Conservation (phyloP, 1,140 invertebrate genomes). For the Xylocopa sonorina region DNA sequence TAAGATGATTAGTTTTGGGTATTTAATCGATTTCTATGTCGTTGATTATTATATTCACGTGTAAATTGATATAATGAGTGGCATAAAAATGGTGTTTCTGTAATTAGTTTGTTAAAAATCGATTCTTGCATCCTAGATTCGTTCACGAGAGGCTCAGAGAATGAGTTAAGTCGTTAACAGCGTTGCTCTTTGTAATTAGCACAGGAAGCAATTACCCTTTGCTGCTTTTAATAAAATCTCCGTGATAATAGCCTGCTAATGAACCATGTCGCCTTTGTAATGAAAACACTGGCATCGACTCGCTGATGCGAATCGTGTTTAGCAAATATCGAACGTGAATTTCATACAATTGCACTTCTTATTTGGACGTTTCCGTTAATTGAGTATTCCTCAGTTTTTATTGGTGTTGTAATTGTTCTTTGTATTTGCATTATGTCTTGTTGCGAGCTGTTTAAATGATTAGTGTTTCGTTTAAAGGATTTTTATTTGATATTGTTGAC, state of each 20-base stretch:
- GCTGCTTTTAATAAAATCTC: conserved; percentile 41
- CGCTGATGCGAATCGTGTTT: not conserved
- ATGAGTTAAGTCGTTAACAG: conserved; percentile 38
- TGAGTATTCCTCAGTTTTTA: no score
- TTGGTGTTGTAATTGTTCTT: no score
- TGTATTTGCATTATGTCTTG: no score
- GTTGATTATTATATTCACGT: no score
- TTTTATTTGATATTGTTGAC: no score
- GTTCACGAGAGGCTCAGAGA: not conserved
- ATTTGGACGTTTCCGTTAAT: no score
- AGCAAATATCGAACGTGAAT: not conserved
- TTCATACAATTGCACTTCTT: no score
- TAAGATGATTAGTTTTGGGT: no score
- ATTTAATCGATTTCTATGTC: no score
- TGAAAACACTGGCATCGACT: conserved; percentile 12
- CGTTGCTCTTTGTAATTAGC: conserved; percentile 37
- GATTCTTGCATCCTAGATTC: not conserved
- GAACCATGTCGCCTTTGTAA: conserved; percentile 15
- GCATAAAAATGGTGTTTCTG: conserved; percentile 20
- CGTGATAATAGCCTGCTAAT: conserved; percentile 27
- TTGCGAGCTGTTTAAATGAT: no score
- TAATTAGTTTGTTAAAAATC: conserved; percentile 20
- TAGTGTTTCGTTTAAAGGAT: no score
- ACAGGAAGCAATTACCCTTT: conserved; percentile 26
- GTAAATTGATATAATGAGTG: no score